Conservation (phyloP, 2,113 vertebrate species). For the Laticauda colubrina region DNA sequence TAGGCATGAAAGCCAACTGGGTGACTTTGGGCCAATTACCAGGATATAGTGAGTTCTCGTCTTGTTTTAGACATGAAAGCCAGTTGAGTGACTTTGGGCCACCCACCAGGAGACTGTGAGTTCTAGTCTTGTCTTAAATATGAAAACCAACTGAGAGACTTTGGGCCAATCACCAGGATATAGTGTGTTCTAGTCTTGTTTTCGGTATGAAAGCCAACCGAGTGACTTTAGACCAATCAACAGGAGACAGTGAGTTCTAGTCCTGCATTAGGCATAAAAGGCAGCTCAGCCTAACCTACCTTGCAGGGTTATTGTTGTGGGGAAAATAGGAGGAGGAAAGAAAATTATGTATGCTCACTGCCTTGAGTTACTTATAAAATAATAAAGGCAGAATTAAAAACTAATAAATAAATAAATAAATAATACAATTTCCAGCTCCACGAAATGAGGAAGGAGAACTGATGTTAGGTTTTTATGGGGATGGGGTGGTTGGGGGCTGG, state of each 20-base stretch:
- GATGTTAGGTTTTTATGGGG: background rate
- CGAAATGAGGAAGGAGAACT: background rate
- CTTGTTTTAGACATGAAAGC: background rate
- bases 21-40: too few relatives aligned
- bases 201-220: too few relatives aligned
- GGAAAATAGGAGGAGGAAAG: background rate
- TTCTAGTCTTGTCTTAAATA: too few relatives aligned
- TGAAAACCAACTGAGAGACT: background rate
- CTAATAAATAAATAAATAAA: background rate
- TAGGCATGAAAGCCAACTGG: too few relatives aligned
- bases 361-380: background rate
- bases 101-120: too few relatives aligned
- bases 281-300: background rate
- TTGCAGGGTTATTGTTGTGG: background rate
- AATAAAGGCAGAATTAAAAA: background rate
- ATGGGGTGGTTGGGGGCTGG: too few relatives aligned
- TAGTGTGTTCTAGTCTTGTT: too few relatives aligned
- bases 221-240: too few relatives aligned
- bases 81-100: too few relatives aligned
- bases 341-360: background rate
- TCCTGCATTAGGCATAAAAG: background rate
- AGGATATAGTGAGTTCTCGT: too few relatives aligned
- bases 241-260: background rate
- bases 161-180: background rate
- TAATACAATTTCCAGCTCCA: background rate